Conservation (phyloP, 2,113 vertebrate genomes). For the Muntiacus muntjak region DNA sequence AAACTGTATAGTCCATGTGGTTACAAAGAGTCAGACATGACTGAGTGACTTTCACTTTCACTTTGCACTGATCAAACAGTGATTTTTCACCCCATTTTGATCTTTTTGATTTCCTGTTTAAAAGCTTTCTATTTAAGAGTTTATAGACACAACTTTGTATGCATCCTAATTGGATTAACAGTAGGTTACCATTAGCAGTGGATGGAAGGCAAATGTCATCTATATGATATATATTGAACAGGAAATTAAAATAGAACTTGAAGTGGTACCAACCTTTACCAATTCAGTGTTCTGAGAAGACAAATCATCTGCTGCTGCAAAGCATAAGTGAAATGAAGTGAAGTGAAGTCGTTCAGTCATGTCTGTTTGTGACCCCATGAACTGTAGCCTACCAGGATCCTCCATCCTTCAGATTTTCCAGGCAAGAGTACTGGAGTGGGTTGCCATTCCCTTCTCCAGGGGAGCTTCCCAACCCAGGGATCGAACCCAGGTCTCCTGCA, state of each 20-base stretch:
- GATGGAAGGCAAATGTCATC: neutral
- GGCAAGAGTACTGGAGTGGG: neutral
- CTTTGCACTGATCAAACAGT: neutral
- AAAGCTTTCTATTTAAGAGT: neutral
- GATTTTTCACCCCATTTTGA: neutral
- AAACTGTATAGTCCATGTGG: neutral
- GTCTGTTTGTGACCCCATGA: rapidly evolving
- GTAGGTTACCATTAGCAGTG: neutral
- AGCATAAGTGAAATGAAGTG: neutral
- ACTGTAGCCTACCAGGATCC: neutral
- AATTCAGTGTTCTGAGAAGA: neutral
- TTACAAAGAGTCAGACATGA: neutral
- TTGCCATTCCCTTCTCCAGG: neutral
- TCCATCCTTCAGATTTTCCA: neutral
- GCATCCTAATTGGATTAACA: neutral
- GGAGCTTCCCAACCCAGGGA: neutral
- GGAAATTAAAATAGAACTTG: neutral
- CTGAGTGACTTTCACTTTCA: neutral
- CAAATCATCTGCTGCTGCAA: neutral
- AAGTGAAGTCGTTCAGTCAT: neutral
- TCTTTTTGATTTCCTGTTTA: neutral
- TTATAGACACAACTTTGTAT: neutral
- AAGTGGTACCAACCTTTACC: neutral
- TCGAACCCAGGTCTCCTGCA: neutral
- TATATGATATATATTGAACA: neutral